Evolutionary conservation across 1,140 invertebrate genomes (phyloP).

Genomic region (Trichoplusia ni): DNA sequence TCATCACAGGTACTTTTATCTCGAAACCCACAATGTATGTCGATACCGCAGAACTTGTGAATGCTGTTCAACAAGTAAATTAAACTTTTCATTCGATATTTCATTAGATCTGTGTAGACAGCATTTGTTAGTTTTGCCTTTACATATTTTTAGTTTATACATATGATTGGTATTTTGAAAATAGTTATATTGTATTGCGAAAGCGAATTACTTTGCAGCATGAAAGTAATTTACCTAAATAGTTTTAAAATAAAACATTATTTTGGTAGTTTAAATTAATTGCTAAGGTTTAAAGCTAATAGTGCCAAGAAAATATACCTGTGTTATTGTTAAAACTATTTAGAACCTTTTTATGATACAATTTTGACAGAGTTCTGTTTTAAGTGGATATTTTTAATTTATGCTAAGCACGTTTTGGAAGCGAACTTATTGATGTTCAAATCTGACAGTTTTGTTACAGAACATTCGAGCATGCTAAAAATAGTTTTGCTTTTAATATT

Average conservation of each 20-base stretch:
- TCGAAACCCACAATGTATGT: slow-evolving; percentile 27
- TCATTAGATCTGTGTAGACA: not conserved
- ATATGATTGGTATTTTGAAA: slow-evolving; percentile 22
- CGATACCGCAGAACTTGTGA: not conserved
- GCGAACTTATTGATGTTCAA: not conserved
- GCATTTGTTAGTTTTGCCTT: not conserved
- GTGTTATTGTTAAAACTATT: slow-evolving; percentile 16
- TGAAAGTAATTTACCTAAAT: slow-evolving; percentile 9
- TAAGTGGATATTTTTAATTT: slow-evolving; percentile 2
- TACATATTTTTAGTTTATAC: slow-evolving; percentile 15
- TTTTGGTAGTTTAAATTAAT: too few species aligned
- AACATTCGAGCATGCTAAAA: not conserved
- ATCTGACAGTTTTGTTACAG: not conserved
- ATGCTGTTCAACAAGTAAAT: not conserved
- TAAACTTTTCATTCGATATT: not conserved
- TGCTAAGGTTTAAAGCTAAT: too few species aligned
- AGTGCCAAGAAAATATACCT: too few species aligned
- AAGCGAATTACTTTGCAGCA: slow-evolving; percentile 22
- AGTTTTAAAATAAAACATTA: slow-evolving; percentile 2
- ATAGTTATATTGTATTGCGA: slow-evolving; percentile 12
- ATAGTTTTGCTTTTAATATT: not conserved
- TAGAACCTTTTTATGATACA: not conserved
- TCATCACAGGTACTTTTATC: slow-evolving; percentile 27
- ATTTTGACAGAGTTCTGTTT: slow-evolving; percentile 19
- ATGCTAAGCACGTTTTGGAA: not conserved